Base-by-base conservation (phyloP, 2,888 invertebrate species). In the Nemurella pictetii region DNA sequence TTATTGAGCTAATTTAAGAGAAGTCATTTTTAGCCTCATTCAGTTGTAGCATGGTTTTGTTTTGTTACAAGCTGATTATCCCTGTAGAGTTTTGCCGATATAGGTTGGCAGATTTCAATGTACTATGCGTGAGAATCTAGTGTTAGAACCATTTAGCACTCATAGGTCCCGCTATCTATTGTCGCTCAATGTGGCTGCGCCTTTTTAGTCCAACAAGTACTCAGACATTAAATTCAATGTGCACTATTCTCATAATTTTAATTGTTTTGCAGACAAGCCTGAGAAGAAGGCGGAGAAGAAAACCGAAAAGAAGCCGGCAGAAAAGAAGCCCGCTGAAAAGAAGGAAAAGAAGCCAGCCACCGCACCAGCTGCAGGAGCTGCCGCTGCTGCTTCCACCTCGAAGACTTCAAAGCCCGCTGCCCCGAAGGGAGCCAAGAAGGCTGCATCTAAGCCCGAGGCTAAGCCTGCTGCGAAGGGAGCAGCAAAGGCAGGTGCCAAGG, bases 361-460 rank as follows among this genome's bases (percentile, higher is more conserved):
- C 29, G 86, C 88, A 27, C 87, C 91, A n/a, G 90, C 90, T 20
- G 89, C 91, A 3, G 88, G 88, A 78, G 87, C 89, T 0, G 72
- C 85, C 28, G 80, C 73, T n/a, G 83, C 84, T 20, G 73, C 86
- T 28, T 55, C 86, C 1, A 83, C 84, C 30, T 55, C 87, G 74
- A 86, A 85, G 27, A n/a, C 81, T 4, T 78, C 84, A 2, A 84
- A 84, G 32, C 81, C 86, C 30, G 84, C 85, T 25, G 81, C 87
- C 26, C 80, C 86, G 3, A 86, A 85, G 29, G 88, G 89, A 5
- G 86, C 90, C 0, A 91, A 90, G 85, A 90, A 92, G 35, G 87
- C 88, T 26, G 87, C 88, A 28, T 87, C 92, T 4, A 92, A 92
- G 88, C 88, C 90, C 28, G 85, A 86, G 29, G 86, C 87, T 15